Conservation (phyloP, 1,140 invertebrate genomes). For the Caenorhabditis tropicalis region DNA sequence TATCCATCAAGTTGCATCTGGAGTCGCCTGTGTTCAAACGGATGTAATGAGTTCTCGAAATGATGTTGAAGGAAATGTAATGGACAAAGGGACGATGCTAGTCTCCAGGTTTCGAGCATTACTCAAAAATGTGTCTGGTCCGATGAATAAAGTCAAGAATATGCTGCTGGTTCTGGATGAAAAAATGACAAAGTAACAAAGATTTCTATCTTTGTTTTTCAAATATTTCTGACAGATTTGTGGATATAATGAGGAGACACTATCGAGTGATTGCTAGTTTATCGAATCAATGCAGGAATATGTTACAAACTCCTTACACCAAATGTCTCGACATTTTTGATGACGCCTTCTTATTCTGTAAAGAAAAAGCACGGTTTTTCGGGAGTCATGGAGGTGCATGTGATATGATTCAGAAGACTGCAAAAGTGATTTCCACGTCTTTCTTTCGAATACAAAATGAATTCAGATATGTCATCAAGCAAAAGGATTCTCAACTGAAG, state of each 20-base stretch:
- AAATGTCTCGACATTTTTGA: conserved; percentile 45
- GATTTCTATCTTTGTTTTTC: neutral
- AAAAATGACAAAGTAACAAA: conserved; percentile 27
- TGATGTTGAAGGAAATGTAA: conserved; percentile 41
- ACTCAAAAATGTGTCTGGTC: conserved; percentile 11
- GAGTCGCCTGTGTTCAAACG: conserved; percentile 46
- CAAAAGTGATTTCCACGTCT: neutral
- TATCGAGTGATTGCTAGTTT: conserved; percentile 2
- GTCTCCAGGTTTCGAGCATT: neutral
- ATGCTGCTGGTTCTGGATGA: conserved; percentile 29
- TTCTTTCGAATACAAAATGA: neutral
- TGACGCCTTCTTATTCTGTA: conserved; percentile 40
- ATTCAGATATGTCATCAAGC: conserved; percentile 43
- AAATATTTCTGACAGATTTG: conserved; percentile 31
- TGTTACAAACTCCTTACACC: conserved; percentile 28
- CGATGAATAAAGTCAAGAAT: conserved; percentile 30
- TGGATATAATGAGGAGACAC: conserved; percentile 21
- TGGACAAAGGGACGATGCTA: conserved; percentile 20
- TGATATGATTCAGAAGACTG: conserved; percentile 21
- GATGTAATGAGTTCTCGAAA: conserved; percentile 33
- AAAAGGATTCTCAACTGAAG: neutral
- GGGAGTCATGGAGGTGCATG: conserved; percentile 15
- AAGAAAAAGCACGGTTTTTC: conserved; percentile 21
- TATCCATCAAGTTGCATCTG: conserved; percentile 41
- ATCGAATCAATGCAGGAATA: conserved; percentile 31